Base-by-base conservation (phyloP, 1,140 invertebrate genomes). In the Euura saliciscinereae region DNA sequence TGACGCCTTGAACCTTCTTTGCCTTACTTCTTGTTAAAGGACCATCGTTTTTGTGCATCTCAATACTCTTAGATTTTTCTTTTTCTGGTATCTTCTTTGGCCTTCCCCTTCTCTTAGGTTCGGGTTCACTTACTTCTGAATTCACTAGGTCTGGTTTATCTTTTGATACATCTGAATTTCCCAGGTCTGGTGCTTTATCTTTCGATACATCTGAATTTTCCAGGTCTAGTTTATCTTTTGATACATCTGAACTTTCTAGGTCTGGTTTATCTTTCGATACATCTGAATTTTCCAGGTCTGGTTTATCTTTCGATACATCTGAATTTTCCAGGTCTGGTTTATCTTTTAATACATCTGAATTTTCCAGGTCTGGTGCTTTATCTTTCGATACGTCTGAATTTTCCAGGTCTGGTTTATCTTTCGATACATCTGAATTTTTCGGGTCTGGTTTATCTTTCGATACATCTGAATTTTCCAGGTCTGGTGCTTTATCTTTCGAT, bases 81-180 rank as follows among this genome's bases (percentile, higher is more conserved):
- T 73, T 70, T 66, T 42, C 43, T 64, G 59, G 13, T 72, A 42
- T 67, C 71, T 76, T 71, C 44, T 45, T 76, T 51, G 69, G 71
- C 28, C 69, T 71, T 6, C 70, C 66, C 72, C 68, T 71, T 73
- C 65, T 75, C 72, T 71, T 75, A 5, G 66, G 65, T 44, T 73
- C 69, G 2, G 51, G 65, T 67, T 69, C 64, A 6, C 11, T 43
- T 43, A 13, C 43, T 11, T 70, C 69, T 13, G 11, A 44, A 13
- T n/a, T 28, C 7, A 11, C 13, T 2, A 13, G 7, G 2, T 46
- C 5, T 6, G 44, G 11, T 44, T 10, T 51, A 42, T 43, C 43
- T 43, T 66, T 59, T 71, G 59, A 43, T 66, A 28, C 72, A 10
- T 75, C 74, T 71, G 65, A 69, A 69, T 68, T 66, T 73, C 65